These are phyloP conservation scores for Tachina fera DNA, from an alignment of 2,888 invertebrate genomes.

Conservation along the genomic window DNA sequence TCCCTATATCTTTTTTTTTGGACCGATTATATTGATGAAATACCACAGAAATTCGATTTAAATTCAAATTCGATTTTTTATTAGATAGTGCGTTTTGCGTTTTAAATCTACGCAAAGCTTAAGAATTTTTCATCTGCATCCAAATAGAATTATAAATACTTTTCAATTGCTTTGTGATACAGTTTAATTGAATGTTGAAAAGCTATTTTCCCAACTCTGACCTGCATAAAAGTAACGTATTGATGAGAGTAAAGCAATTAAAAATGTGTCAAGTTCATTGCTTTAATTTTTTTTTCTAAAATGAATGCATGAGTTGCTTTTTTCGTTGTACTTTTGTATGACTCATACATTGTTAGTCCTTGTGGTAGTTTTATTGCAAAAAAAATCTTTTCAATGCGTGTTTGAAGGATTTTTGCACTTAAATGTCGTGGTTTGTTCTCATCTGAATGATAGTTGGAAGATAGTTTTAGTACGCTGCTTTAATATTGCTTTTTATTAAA, in stretches of 20 bases:
- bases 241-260: constrained; percentile 60
- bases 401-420: background rate
- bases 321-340: constrained; percentile 24
- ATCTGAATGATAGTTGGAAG: background rate
- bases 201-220: background rate
- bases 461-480: background rate
- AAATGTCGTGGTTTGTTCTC: background rate
- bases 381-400: background rate
- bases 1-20: too few relatives aligned
- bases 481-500: background rate
- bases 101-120: too few relatives aligned
- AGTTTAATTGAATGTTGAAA: too few relatives aligned
- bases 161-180: background rate
- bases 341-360: constrained; percentile 15
- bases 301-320: constrained; percentile 45
- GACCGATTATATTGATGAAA: too few relatives aligned
- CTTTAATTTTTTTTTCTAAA: constrained; percentile 26
- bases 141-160: background rate
- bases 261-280: constrained; percentile 67
- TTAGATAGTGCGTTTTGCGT: too few relatives aligned
- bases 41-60: too few relatives aligned
- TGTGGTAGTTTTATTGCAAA: constrained; percentile 7
- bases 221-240: constrained; percentile 7
- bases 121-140: background rate
- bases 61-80: too few relatives aligned